Percentiles rank a stretch among this genome's conserved stretches.
Conservation (phyloP, 2,113 vertebrate species). For the Tragelaphus buxtoni region DNA sequence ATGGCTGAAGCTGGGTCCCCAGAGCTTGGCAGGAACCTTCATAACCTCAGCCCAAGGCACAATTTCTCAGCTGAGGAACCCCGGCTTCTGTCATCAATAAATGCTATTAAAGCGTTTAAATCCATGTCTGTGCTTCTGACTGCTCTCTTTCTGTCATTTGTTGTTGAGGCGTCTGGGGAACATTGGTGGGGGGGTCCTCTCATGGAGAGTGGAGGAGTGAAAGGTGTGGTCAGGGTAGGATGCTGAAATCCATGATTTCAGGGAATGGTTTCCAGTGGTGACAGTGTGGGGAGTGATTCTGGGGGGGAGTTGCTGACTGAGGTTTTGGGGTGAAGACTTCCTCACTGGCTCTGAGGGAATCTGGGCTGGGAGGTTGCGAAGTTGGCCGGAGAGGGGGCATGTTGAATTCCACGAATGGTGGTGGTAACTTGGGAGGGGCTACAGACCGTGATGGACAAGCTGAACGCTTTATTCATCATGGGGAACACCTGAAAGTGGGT, state of each 20-base stretch:
- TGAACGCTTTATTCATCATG: not conserved
- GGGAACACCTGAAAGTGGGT: not conserved
- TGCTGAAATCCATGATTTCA: not conserved
- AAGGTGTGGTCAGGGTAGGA: not conserved
- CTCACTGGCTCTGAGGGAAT: not conserved
- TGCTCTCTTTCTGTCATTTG: not conserved
- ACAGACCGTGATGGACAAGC: not conserved
- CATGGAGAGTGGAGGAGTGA: not conserved
- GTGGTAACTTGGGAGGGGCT: not conserved
- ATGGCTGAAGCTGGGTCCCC: conserved; percentile 30
- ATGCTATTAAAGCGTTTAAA: not conserved
- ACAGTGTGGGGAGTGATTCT: not conserved
- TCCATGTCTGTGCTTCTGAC: not conserved
- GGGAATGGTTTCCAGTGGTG: not conserved
- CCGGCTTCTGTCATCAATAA: not conserved
- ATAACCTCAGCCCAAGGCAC: not conserved
- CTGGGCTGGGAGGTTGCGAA: not conserved
- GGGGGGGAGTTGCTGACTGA: not conserved
- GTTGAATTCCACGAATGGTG: not conserved
- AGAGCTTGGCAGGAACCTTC: not conserved
- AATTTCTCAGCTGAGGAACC: not conserved
- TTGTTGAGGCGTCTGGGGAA: not conserved
- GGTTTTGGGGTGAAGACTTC: not conserved
- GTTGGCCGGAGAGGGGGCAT: not conserved
- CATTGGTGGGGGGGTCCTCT: too few species aligned